Percentiles rank a stretch among this genome's conserved stretches.
These are phyloP conservation scores for Netelia melanura DNA, from an alignment of 2,888 invertebrate genomes.

Conservation along the genomic window DNA sequence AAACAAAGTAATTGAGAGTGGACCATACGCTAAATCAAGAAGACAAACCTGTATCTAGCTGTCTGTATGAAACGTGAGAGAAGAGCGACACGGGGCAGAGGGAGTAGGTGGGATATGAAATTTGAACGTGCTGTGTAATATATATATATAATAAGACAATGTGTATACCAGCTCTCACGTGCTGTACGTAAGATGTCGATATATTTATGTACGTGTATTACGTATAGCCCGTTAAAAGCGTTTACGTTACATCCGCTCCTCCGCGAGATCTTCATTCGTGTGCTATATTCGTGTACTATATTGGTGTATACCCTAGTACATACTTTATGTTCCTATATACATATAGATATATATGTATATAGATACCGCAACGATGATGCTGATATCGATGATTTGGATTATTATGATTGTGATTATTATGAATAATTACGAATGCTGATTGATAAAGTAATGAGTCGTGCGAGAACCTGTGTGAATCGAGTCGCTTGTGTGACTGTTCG, in stretches of 20 bases:
- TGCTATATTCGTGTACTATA: conserved; percentile 58
- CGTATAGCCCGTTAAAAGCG: background rate
- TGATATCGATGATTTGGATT: conserved; percentile 33
- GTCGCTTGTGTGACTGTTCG: background rate
- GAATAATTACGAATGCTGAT: conserved; percentile 17
- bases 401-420: conserved; percentile 44
- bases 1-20: conserved; percentile 44
- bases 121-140: conserved; percentile 42
- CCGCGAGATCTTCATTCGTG: conserved; percentile 39
- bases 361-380: conserved; percentile 8
- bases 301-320: conserved; percentile 57
- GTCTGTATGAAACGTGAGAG: conserved; percentile 2
- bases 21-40: conserved; percentile 49
- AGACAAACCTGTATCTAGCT: conserved; percentile 16
- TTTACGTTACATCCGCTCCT: conserved; percentile 25
- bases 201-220: conserved; percentile 9
- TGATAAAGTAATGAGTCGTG: background rate
- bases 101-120: background rate
- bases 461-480: background rate
- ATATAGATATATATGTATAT: background rate
- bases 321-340: conserved; percentile 58
- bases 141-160: conserved; percentile 8
- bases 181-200: conserved; percentile 44
- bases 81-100: too few species aligned
- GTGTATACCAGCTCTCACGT: conserved; percentile 1